Conservation (phyloP, 1,140 invertebrate genomes). For the Dryas iulia region DNA sequence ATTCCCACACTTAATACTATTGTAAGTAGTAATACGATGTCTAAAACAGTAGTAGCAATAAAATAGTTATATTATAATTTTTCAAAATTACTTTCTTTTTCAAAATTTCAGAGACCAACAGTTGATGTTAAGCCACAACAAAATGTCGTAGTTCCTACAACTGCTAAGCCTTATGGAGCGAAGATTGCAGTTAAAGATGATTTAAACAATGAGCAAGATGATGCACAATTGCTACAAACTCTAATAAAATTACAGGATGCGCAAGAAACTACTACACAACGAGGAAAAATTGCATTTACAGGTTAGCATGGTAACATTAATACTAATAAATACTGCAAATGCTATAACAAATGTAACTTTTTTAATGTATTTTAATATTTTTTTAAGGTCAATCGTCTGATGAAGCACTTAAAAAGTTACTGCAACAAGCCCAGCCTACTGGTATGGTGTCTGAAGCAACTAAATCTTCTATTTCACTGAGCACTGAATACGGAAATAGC, state of each 20-base stretch:
- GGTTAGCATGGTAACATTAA: slow-evolving; percentile 37
- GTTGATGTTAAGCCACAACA: slow-evolving; percentile 27
- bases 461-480: slow-evolving; percentile 66
- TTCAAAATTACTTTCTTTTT: slow-evolving; percentile 2
- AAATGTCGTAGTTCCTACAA: slow-evolving; percentile 30
- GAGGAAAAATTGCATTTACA: slow-evolving; percentile 65
- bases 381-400: slow-evolving; percentile 68
- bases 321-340: not conserved
- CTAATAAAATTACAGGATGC: slow-evolving; percentile 72
- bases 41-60: not conserved
- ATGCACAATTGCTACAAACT: slow-evolving; percentile 73
- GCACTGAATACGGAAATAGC: slow-evolving; percentile 81
- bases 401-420: slow-evolving; percentile 67
- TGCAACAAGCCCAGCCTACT: slow-evolving; percentile 59
- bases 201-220: slow-evolving; percentile 67
- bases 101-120: slow-evolving; percentile 46
- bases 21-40: slow-evolving; percentile 41
- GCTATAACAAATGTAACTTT: not conserved
- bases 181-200: slow-evolving; percentile 73
- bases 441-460: slow-evolving; percentile 73
- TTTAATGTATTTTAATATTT: not conserved
- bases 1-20: slow-evolving; percentile 61
- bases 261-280: slow-evolving; percentile 66
- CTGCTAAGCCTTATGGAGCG: slow-evolving; percentile 51
- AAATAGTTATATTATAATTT: not conserved